Conservation (phyloP, 2,113 vertebrate genomes). For the Mixornis gularis region DNA sequence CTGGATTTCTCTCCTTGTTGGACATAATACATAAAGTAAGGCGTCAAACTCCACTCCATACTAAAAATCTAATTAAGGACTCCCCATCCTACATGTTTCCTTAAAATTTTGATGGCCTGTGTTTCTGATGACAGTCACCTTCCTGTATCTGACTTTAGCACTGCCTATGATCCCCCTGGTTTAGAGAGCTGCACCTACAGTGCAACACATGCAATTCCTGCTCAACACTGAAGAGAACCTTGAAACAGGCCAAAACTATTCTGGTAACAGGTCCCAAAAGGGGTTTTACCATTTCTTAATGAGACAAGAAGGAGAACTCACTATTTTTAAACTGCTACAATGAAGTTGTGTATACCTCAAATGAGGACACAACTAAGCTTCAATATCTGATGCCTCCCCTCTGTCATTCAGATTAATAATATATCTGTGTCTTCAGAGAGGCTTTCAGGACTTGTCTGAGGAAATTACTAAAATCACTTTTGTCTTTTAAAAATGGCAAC, state of each 20-base stretch:
- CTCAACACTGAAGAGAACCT: not conserved
- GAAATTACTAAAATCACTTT: not conserved
- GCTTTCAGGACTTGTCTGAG: not conserved
- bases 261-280: not conserved
- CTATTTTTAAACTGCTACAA: not conserved
- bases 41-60: not conserved
- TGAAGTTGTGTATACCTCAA: not conserved
- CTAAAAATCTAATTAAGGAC: not conserved
- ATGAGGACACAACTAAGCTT: not conserved
- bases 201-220: not conserved
- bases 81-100: not conserved
- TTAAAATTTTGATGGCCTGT: not conserved
- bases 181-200: not conserved
- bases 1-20: conserved; percentile 7
- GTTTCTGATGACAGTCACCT: not conserved
- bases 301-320: not conserved
- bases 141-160: not conserved
- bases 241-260: not conserved
- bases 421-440: not conserved
- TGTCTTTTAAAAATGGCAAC: not conserved
- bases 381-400: not conserved
- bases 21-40: not conserved
- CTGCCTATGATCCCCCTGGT: not conserved
- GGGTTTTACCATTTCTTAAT: not conserved
- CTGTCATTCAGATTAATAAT: not conserved